Evolutionary conservation across 23 tunicate species (phyloP), one percentile per base, ranked within the genome.

Genomic region (Halocynthia roretzi): DNA sequence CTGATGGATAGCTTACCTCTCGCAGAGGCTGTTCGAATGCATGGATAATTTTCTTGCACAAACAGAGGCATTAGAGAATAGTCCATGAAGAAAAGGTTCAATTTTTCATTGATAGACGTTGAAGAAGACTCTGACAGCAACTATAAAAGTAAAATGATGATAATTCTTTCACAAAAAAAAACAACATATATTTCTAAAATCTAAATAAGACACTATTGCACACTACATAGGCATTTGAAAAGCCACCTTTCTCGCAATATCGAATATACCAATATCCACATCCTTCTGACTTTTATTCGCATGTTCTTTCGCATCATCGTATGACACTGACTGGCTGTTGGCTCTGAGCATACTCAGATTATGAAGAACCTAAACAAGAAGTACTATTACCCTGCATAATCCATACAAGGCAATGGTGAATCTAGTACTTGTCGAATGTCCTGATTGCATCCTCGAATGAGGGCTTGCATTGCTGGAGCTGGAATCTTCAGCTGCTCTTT

Each of bases 1-100:
- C n/a, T 72, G 2, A 14, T 72, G 77, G 50, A 72, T 15, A 72
- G 57, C 63, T 48, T 70, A 83, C 95, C 95, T 70, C 77, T 76
- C 15, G 89, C 80, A 56, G 85, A 68, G 65, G 54, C 64, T 0
- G 98, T 88, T 57, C 71, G 56, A 7, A 86, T 56, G 50, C 64
- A 51, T 5, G 80, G 76, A 56, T 87, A 93, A 71, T 93, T 93
- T 56, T 93, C 98, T 71, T 87, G 93, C 50, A 93, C 77, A 76
- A 93, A 87, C 52, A 90, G 83, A 5, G 98, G 98, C 70, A 87
- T 80, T 86, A 93, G 80, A 8, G 90, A 87, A 71, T 93, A 93
- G 71, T 93, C 98, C 93, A 87, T 87, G 74, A 93, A 93, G 63
- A 93, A 93, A 15, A 93, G 55, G 48, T 83, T 69, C 40, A 82